Percentiles rank a stretch among this genome's conserved stretches.
These are phyloP conservation scores for Carterocephalus palaemon DNA, from an alignment of 2,888 invertebrate genomes.

Conservation along the genomic window DNA sequence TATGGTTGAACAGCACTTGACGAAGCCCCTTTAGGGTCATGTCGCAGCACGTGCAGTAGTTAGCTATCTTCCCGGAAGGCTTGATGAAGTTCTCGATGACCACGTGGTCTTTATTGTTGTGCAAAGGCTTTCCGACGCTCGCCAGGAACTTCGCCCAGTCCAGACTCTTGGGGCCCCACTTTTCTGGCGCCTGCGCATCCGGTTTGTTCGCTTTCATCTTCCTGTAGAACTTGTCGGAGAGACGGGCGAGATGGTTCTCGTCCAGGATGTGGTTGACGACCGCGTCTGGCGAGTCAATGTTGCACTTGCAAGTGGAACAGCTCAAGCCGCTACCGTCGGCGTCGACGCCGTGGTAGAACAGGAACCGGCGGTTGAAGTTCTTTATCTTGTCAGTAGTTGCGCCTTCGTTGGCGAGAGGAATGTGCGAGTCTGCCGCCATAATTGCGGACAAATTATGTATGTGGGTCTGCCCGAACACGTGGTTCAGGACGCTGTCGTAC, in stretches of 20 bases:
- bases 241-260: slow-evolving; percentile 61
- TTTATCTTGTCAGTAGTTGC: slow-evolving; percentile 57
- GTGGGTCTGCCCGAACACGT: slow-evolving; percentile 69
- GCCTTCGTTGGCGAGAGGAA: slow-evolving; percentile 53
- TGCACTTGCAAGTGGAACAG: slow-evolving; percentile 55
- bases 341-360: slow-evolving; percentile 51
- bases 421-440: slow-evolving; percentile 59
- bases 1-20: slow-evolving; percentile 70
- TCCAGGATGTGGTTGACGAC: slow-evolving; percentile 62
- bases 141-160: slow-evolving; percentile 72
- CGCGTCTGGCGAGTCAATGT: slow-evolving; percentile 51
- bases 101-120: slow-evolving; percentile 63
- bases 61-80: slow-evolving; percentile 65
- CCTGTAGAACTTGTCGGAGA: slow-evolving; percentile 63
- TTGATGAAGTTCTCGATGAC: slow-evolving; percentile 71
- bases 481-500: slow-evolving; percentile 68
- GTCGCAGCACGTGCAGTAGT: slow-evolving; percentile 67
- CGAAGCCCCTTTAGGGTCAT: slow-evolving; percentile 69
- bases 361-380: slow-evolving; percentile 61
- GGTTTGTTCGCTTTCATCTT: slow-evolving; percentile 53
- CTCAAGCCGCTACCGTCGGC: slow-evolving; percentile 41
- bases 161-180: slow-evolving; percentile 69
- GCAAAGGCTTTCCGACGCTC: slow-evolving; percentile 63
- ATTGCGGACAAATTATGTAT: slow-evolving; percentile 65
- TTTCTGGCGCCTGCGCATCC: slow-evolving; percentile 61